Evolutionary conservation across 2,797 vertebrate species (phyloP).

Genomic region (Gastrophryne carolinensis): DNA sequence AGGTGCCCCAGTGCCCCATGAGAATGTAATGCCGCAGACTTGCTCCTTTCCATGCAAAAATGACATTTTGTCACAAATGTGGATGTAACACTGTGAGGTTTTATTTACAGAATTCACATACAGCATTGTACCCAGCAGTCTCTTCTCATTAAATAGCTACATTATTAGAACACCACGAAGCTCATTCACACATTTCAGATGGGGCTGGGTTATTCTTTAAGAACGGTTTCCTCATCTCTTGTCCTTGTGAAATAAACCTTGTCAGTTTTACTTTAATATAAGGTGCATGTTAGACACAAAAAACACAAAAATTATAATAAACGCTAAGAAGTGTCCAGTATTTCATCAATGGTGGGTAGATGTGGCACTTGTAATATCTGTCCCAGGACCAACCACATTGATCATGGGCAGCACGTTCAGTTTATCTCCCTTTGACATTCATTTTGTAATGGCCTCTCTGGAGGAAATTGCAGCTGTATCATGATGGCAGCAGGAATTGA

Average conservation of each 20-base stretch:
- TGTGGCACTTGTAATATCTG: constrained; percentile 16
- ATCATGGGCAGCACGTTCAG: background rate
- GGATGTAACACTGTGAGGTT: constrained; percentile 56
- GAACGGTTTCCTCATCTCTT: constrained; percentile 39
- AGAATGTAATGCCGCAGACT: no score
- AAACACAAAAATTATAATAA: constrained; percentile 50
- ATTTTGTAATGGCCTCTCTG: background rate
- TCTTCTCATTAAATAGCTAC: constrained; percentile 90
- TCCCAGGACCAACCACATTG: background rate
- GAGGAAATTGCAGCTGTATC: background rate
- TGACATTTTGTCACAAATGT: background rate
- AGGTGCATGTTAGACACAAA: constrained; percentile 77
- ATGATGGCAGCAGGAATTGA: constrained; percentile 23
- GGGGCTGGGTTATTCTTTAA: constrained; percentile 11
- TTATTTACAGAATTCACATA: constrained; percentile 99
- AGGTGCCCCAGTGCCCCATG: no score
- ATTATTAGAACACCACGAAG: constrained; percentile 72
- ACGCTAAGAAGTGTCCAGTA: constrained; percentile 49
- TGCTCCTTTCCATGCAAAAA: background rate
- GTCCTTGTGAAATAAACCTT: constrained; percentile 63
- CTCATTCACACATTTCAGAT: constrained; percentile 43
- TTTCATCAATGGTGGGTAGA: constrained; percentile 31
- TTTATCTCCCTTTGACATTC: background rate
- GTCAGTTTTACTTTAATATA: constrained; percentile 67
- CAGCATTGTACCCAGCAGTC: constrained; percentile 77